Base-by-base conservation (phyloP, 2,113 vertebrate genomes). In the Gulo gulo region DNA sequence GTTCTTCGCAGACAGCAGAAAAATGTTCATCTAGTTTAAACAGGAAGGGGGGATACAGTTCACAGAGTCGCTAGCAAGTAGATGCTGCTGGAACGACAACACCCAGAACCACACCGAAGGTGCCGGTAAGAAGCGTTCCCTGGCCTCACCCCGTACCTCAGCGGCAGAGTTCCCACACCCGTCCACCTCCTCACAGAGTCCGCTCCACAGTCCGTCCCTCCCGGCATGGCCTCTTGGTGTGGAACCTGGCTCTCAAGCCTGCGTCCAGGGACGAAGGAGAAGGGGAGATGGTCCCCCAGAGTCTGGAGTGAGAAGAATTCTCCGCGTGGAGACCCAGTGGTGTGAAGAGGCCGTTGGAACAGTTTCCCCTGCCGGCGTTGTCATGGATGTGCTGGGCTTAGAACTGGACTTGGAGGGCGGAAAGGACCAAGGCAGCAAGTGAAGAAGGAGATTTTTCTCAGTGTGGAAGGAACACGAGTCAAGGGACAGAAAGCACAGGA, bases 251-350 rank as follows among this genome's bases (percentile, higher is more conserved):
- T 82, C 79, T 92, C 29, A 21, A 5, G 18, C 45, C 61, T 87
- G 57, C 0, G 13, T 52, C 23, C n/a, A 7, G 67, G 45, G 24
- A 82, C n/a, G 55, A 15, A 79, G 31, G 55, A 82, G 6, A 4
- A 5, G 83, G 47, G 23, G 42, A 78, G 63, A 21, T 39, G 45
- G 23, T 57, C 52, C 18, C 18, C 36, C 14, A 73, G 29, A 69
- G 18, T 65, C 26, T 69, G 1, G 34, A 2, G 31, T 18, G 65
- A 24, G 42, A 42, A 47, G 63, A 90, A 50, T n/a, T 55, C 73
- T 24, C 39, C 52, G 1, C 0, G 1, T 9, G 36, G 57, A 67
- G 34, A 93, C 50, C 42, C 71, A 1, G 91, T 14, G 4, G 0
- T 61, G 24, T 67, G 45, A 26, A 18, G 3, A 67, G 11, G 3